A percentile compares a stretch with the other conserved stretches of the same genome.
These are phyloP conservation scores for Pseudomyrmex concolor DNA, from an alignment of 1,140 invertebrate genomes.

Conservation along the genomic window DNA sequence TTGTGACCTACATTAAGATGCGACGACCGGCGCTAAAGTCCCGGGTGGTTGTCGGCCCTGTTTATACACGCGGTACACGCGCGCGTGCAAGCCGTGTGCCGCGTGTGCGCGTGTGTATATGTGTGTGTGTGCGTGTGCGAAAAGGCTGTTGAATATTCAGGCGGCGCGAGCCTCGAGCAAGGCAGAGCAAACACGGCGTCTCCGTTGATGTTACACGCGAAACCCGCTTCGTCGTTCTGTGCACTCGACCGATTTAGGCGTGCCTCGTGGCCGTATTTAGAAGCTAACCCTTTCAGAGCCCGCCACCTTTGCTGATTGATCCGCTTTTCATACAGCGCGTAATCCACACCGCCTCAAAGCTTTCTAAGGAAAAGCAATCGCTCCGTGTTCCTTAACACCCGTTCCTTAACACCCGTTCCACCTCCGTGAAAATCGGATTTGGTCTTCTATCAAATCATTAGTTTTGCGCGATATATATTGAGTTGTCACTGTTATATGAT, in stretches of 20 bases:
- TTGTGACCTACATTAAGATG: conserved; percentile 73
- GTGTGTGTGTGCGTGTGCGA: conserved; percentile 65
- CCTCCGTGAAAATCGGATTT: too few relatives aligned
- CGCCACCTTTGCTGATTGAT: conserved; percentile 66
- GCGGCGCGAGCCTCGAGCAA: conserved; percentile 72
- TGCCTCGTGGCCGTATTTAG: conserved; percentile 43
- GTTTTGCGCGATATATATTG: too few relatives aligned
- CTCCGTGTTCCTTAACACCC: background rate
- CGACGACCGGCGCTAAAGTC: conserved; percentile 69
- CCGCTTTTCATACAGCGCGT: conserved; percentile 24
- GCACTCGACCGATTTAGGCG: conserved; percentile 41
- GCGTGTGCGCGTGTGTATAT: conserved; percentile 55
- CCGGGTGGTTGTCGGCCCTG: conserved; percentile 60
- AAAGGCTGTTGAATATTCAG: conserved; percentile 84
- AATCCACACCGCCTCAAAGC: background rate
- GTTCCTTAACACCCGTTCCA: too few relatives aligned
- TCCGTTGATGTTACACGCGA: conserved; percentile 70
- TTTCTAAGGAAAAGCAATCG: conserved; percentile 5
- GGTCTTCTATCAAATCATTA: too few relatives aligned
- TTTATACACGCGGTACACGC: conserved; percentile 63
- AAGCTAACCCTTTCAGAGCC: conserved; percentile 65
- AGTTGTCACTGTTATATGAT: too few relatives aligned
- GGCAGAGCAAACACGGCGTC: conserved; percentile 73
- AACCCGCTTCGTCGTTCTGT: conserved; percentile 36
- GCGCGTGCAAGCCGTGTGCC: conserved; percentile 62